Conservation (phyloP, 2,888 invertebrate genomes). For the Flexamia atlantica region DNA sequence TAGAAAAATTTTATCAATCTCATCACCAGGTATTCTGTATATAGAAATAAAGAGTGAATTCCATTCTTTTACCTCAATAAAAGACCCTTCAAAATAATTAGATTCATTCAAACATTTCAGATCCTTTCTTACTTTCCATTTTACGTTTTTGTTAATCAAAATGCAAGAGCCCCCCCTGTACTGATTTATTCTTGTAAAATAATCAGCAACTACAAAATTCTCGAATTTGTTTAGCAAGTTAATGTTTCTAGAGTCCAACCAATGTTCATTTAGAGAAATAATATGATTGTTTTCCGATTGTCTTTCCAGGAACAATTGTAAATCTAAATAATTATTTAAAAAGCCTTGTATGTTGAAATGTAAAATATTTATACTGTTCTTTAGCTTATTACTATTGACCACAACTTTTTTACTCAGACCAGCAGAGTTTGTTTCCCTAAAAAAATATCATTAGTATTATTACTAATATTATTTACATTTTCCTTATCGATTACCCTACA, state of each 20-base stretch:
- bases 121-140: neutral
- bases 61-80: neutral
- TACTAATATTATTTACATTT: too few species aligned
- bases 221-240: too few species aligned
- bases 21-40: neutral
- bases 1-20: neutral
- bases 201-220: neutral
- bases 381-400: neutral
- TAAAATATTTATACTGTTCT: neutral
- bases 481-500: too few species aligned
- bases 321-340: too few species aligned
- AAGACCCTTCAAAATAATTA: constrained; percentile 11
- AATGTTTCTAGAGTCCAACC: neutral
- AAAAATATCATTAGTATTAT: too few species aligned
- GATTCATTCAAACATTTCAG: neutral
- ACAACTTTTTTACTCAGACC: too few species aligned
- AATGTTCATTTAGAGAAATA: neutral
- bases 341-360: neutral
- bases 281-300: neutral
- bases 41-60: constrained; percentile 9
- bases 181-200: neutral
- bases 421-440: too few species aligned
- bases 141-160: neutral
- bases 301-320: neutral
- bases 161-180: too few species aligned